phyloP scores from a whole-genome alignment of 53 echinoderm and acorn worm species.

The Pentamera pediparva region DNA sequence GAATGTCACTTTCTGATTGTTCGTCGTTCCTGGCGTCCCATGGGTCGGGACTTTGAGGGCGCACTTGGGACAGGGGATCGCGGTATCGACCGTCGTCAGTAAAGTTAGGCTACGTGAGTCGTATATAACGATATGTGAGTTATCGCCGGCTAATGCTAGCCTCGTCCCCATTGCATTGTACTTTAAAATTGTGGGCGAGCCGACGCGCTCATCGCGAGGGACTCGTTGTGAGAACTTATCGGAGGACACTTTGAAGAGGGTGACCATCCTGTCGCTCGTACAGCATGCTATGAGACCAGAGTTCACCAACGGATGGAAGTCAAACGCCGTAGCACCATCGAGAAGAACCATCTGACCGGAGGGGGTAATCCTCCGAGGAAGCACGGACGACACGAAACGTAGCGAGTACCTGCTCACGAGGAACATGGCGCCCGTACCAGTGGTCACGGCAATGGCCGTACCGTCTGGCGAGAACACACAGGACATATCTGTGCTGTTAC shows the following conservation, averaged over 20 bases:
- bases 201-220: slow-evolving; percentile 48
- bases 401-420: slow-evolving; percentile 63
- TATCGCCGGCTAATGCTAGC: slow-evolving; percentile 68
- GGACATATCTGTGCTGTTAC: slow-evolving; percentile 53
- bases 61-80: slow-evolving; percentile 69
- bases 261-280: slow-evolving; percentile 46
- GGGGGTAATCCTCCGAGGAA: slow-evolving; percentile 43
- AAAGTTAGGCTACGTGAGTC: slow-evolving; percentile 48
- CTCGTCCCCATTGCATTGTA: slow-evolving; percentile 77
- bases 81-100: slow-evolving; percentile 58
- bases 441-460: slow-evolving; percentile 75
- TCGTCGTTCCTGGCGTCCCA: slow-evolving; percentile 47
- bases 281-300: slow-evolving; percentile 75
- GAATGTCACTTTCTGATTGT: slow-evolving; percentile 44
- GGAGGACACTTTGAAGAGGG: slow-evolving; percentile 57
- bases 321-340: slow-evolving; percentile 62
- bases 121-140: slow-evolving; percentile 64
- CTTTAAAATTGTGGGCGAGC: slow-evolving; percentile 57
- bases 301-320: slow-evolving; percentile 80
- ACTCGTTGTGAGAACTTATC: slow-evolving; percentile 26
- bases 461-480: slow-evolving; percentile 88
- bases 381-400: slow-evolving; percentile 53
- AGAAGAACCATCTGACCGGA: slow-evolving; percentile 48
- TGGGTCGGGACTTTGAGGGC: slow-evolving; percentile 64
- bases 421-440: slow-evolving; percentile 75